phyloP scores from a whole-genome alignment of 1,140 invertebrate genomes.

The Lucilia cuprina region DNA sequence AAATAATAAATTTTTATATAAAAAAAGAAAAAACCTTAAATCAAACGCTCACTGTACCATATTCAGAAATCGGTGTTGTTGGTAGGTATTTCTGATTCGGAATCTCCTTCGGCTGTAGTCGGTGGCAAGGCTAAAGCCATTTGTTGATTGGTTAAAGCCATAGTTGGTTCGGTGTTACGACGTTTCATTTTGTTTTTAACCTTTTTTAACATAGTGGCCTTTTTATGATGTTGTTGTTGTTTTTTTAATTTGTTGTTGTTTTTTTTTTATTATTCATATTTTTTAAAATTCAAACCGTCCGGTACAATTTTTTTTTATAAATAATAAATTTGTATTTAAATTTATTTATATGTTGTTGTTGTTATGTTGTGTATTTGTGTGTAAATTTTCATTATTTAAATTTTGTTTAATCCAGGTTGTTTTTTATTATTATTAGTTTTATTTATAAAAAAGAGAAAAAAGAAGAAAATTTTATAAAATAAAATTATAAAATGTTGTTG shows the following conservation, averaged over 20 bases:
- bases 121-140: conserved; percentile 67
- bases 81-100: conserved; percentile 60
- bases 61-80: conserved; percentile 67
- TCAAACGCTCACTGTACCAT: conserved; percentile 72
- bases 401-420: not conserved
- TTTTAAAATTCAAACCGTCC: not conserved
- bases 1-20: conserved; percentile 16
- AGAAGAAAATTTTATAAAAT: conserved; percentile 1
- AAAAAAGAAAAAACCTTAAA: conserved; percentile 67
- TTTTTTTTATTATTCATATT: not conserved
- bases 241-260: not conserved
- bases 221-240: too few species aligned
- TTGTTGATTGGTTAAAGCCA: conserved; percentile 71
- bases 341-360: not conserved
- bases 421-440: not conserved
- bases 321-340: not conserved
- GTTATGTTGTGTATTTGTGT: not conserved
- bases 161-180: conserved; percentile 90
- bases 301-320: conserved; percentile 15
- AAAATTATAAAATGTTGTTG: not conserved
- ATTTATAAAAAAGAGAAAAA: not conserved
- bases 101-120: conserved; percentile 56
- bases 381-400: not conserved
- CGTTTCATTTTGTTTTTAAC: conserved; percentile 94
- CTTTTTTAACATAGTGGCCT: conserved; percentile 89